phyloP scores from a whole-genome alignment of 2,797 vertebrate species.

The Meda fulgida region DNA sequence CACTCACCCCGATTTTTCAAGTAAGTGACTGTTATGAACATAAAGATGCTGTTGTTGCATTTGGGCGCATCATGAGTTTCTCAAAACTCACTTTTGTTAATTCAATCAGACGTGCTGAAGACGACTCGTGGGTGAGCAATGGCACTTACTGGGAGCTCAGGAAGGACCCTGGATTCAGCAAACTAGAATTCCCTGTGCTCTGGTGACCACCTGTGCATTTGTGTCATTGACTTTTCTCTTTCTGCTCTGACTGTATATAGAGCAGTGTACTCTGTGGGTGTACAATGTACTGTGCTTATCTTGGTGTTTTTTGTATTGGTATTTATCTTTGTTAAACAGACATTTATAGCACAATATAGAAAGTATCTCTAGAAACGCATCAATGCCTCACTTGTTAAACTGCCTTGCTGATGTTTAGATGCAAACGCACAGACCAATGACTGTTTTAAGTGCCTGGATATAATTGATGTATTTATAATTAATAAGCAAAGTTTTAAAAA shows the following conservation, averaged over 20 bases:
- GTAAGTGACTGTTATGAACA: conserved; percentile 68
- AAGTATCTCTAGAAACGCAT: background rate
- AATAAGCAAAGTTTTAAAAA: background rate
- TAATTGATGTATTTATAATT: background rate
- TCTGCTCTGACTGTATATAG: background rate
- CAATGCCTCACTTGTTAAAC: conserved; percentile 24
- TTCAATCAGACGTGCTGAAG: conserved; percentile 82
- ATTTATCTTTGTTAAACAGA: conserved; percentile 6
- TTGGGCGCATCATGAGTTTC: background rate
- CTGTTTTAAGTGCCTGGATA: background rate
- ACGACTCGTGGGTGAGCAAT: conserved; percentile 91
- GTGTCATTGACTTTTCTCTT: background rate
- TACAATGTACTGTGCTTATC: background rate
- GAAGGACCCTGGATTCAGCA: conserved; percentile 88
- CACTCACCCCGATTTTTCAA: conserved; percentile 93
- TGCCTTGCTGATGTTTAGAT: conserved; percentile 10
- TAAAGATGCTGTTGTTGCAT: background rate
- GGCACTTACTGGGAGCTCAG: conserved; percentile 89
- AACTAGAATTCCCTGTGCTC: conserved; percentile 86
- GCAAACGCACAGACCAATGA: background rate
- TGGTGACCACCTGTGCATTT: conserved; percentile 81
- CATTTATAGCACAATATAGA: background rate
- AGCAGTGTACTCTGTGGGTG: background rate
- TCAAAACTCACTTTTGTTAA: background rate
- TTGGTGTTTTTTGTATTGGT: conserved; percentile 6